Evolutionary conservation across 2,113 vertebrate genomes (phyloP).

Genomic region (Toxostoma redivivum): DNA sequence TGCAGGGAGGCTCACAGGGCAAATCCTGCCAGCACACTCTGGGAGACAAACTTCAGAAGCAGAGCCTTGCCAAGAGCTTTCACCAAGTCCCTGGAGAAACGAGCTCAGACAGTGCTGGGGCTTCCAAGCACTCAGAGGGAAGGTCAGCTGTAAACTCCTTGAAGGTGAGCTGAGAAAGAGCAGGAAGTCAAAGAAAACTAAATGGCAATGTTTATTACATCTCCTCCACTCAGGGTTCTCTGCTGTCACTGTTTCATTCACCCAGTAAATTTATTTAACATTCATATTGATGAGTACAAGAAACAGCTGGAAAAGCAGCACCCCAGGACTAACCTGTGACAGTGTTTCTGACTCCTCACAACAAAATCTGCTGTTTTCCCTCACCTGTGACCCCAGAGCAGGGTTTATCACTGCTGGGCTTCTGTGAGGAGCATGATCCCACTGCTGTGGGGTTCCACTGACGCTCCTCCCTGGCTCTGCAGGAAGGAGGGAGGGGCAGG

Average conservation of each 20-base stretch:
- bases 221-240: background rate
- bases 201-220: background rate
- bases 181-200: background rate
- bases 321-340: background rate
- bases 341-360: background rate
- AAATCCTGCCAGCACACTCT: background rate
- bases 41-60: accelerated
- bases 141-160: background rate
- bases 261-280: background rate
- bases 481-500: background rate
- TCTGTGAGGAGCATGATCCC: background rate
- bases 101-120: background rate
- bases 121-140: background rate
- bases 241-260: background rate
- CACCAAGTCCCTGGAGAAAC: background rate
- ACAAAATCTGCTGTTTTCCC: background rate
- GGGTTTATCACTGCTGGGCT: background rate
- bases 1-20: background rate
- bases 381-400: background rate
- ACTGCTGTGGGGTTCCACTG: background rate
- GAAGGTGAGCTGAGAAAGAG: background rate
- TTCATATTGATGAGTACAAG: background rate
- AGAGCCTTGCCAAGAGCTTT: background rate
- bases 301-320: background rate
- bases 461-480: accelerated